A percentile compares a stretch with the other conserved stretches of the same genome.
Conservation (phyloP, 2,113 vertebrate genomes). For the zebrafish (Danio rerio) region GRCz12tu NC_133188.1:49531501-49532000, state of each 20-base stretch:
- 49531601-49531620: constrained; percentile 33
- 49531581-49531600: not conserved
- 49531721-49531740: constrained; percentile 38
- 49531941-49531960: constrained; percentile 57
- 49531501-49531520: constrained; percentile 6
- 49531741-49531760: constrained; percentile 38
- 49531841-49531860: constrained; percentile 1
- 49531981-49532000: constrained; percentile 34
- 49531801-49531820: constrained; percentile 34
- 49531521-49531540: constrained; percentile 36
- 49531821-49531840: constrained; percentile 43
- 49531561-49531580: constrained; percentile 38
- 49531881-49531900: constrained; percentile 52
- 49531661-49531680: constrained; percentile 19
- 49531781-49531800: constrained; percentile 36
- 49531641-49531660: constrained; percentile 20
- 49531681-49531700: not conserved
- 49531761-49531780: constrained; percentile 46
- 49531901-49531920: constrained; percentile 59
- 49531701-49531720: not conserved
- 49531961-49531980: constrained; percentile 40
- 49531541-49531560: constrained; percentile 15
- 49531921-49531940: constrained; percentile 56
- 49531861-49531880: constrained; percentile 52
- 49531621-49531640: constrained; percentile 22